Percentiles rank a stretch among this genome's conserved stretches.
These are phyloP conservation scores for Heloderma charlesbogerti DNA, from an alignment of 2,113 vertebrate genomes.

Conservation along the genomic window DNA sequence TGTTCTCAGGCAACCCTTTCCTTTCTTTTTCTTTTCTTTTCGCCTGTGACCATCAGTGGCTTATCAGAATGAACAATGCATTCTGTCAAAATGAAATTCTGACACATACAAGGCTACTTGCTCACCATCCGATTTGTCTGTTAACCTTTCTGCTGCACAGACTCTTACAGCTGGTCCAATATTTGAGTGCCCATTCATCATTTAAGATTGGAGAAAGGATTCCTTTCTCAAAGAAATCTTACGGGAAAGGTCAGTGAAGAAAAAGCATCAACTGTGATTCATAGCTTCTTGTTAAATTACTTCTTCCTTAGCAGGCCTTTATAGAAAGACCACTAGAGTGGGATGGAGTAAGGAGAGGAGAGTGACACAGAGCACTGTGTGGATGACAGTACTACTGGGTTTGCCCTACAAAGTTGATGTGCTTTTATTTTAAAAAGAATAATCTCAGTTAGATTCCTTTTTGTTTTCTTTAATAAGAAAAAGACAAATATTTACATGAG, in stretches of 20 bases:
- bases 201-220: slow-evolving; percentile 35
- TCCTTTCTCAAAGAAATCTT: slow-evolving; percentile 29
- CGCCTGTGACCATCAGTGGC: background rate
- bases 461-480: background rate
- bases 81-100: slow-evolving; percentile 23
- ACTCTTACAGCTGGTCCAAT: slow-evolving; percentile 15
- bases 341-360: background rate
- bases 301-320: background rate
- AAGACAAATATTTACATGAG: background rate
- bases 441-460: background rate
- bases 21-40: no score
- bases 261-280: slow-evolving; percentile 12
- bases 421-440: background rate
- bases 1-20: background rate
- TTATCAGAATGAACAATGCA: slow-evolving; percentile 2
- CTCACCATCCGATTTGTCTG: slow-evolving; percentile 19
- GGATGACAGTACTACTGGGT: background rate
- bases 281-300: background rate
- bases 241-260: background rate
- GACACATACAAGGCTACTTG: slow-evolving; percentile 11
- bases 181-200: background rate
- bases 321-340: background rate
- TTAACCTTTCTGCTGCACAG: slow-evolving; percentile 21
- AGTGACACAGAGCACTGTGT: background rate
- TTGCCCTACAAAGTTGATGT: background rate